Evolutionary conservation across 2,888 invertebrate genomes (phyloP), one percentile per base, ranked within the genome.

Genomic region (Ischnus inquisitorius): DNA sequence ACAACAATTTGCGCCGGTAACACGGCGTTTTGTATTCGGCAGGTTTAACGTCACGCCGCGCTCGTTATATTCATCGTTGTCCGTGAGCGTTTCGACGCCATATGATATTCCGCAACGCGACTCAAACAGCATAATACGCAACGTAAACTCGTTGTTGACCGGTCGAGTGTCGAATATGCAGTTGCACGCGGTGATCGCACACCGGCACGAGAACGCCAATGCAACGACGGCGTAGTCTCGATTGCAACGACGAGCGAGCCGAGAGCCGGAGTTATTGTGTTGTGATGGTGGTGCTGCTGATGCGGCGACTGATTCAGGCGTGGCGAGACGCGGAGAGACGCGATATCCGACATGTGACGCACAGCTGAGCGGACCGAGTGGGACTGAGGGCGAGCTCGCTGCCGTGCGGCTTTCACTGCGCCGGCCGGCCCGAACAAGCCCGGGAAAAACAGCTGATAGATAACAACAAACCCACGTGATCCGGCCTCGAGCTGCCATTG

Each of bases 391-490:
- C 65, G 71, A 62, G 82, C 85, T 88, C 86, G 82, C 79, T 79
- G 87, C 87, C 87, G 85, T 84, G 90, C 91, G 91, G 91, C 92
- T 92, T 92, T 92, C 92, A 91, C 92, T 91, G 91, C 91, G 92
- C 91, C 91, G 90, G 91, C 92, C 91, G 92, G 92, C 90, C 87
- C 78, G 68, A 74, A 65, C 85, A 89, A 48, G 54, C 91, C 92
- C 91, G 91, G 92, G 92, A 90, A 90, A 92, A 93, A 95, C 95
- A 95, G 95, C 95, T 95, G 95, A 95, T 95, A 93, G 95, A 95
- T 95, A 95, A 95, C 95, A 95, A 96, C 95, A 95, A 95, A 95
- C 92, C 95, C 95, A 96, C 94, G 95, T 95, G 95, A 95, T 92
- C 89, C 88, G 87, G 88, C 88, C 89, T 89, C 89, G 91, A 86